Evolutionary conservation across 2,888 invertebrate genomes (phyloP).

Genomic region (Drosophila tripunctata): DNA sequence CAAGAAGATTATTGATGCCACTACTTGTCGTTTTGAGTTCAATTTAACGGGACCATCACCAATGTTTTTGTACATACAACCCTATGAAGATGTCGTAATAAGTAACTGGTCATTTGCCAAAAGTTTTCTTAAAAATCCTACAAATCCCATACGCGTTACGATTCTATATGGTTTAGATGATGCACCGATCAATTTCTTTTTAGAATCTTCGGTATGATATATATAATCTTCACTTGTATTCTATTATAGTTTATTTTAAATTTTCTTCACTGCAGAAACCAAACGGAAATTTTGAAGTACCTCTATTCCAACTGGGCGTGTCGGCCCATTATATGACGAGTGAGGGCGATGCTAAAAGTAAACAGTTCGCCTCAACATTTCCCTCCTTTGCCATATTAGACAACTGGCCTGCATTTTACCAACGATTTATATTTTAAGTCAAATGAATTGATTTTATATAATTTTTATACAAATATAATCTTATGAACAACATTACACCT

Average conservation of each 20-base stretch:
- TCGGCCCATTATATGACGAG: constrained; percentile 84
- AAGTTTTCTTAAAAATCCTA: constrained; percentile 46
- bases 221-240: no score
- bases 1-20: constrained; percentile 48
- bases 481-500: no score
- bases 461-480: no score
- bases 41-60: constrained; percentile 64
- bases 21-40: constrained; percentile 59
- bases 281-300: constrained; percentile 45
- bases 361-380: constrained; percentile 84
- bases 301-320: constrained; percentile 83
- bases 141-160: constrained; percentile 58
- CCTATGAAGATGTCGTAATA: constrained; percentile 61
- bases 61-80: constrained; percentile 69
- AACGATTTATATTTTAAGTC: constrained; percentile 75
- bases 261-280: constrained; percentile 37
- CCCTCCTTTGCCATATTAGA: constrained; percentile 84
- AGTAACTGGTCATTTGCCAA: constrained; percentile 71
- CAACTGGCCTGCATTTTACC: constrained; percentile 85
- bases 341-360: constrained; percentile 82
- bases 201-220: constrained; percentile 58
- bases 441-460: background rate
- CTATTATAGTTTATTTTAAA: accelerated
- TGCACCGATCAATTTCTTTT: constrained; percentile 57
- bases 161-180: constrained; percentile 63